phyloP scores from a whole-genome alignment of 1,140 invertebrate genomes.

The Caerostris darwini region DNA sequence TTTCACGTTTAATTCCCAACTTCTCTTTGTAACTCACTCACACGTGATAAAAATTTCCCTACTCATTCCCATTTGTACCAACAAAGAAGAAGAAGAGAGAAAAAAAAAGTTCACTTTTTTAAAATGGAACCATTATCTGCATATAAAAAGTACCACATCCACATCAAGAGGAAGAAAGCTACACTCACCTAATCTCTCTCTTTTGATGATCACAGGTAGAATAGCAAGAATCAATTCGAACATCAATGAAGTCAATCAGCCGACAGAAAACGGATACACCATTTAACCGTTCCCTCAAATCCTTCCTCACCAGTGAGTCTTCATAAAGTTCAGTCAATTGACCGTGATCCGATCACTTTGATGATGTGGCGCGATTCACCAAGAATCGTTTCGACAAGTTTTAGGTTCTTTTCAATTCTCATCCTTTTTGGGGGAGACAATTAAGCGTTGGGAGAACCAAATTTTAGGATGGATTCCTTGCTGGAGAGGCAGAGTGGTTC shows the following conservation, averaged over 20 bases:
- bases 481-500: neutral
- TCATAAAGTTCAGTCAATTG: slow-evolving; percentile 60
- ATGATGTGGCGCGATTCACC: slow-evolving; percentile 60
- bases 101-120: no score
- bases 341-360: slow-evolving; percentile 73
- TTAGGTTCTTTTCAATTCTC: slow-evolving; percentile 17
- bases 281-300: slow-evolving; percentile 62
- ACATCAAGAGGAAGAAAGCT: neutral
- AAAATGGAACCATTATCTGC: no score
- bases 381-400: slow-evolving; percentile 54
- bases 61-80: no score
- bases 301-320: slow-evolving; percentile 59
- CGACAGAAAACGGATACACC: slow-evolving; percentile 52
- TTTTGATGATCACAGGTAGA: neutral
- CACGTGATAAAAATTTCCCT: no score
- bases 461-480: slow-evolving; percentile 46
- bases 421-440: slow-evolving; percentile 67
- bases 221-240: slow-evolving; percentile 32
- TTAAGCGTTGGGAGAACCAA: slow-evolving; percentile 56
- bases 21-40: no score
- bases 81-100: no score
- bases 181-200: neutral
- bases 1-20: no score
- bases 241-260: slow-evolving; percentile 74
- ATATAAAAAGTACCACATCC: no score